Percentiles rank a stretch among this genome's conserved stretches.
phyloP scores from a whole-genome alignment of 2,888 invertebrate genomes.

The Synanthedon andrenaeformis region DNA sequence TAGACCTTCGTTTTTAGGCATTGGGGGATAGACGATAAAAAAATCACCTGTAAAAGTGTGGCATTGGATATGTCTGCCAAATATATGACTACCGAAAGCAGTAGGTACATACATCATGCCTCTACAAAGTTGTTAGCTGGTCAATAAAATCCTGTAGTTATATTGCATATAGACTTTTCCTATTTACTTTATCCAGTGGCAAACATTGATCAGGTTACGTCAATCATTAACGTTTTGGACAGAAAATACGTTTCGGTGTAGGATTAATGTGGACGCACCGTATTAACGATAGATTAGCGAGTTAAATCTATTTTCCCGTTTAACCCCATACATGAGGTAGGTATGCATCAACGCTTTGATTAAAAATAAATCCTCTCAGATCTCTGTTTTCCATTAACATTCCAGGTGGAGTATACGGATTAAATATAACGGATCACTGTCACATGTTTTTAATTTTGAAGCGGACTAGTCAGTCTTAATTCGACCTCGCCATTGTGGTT shows the following conservation, averaged over 20 bases:
- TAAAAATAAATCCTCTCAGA: slow-evolving; percentile 26
- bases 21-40: no score
- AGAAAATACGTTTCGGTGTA: not conserved
- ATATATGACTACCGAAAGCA: no score
- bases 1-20: no score
- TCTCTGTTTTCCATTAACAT: slow-evolving; percentile 28
- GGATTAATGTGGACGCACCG: not conserved
- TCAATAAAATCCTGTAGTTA: no score
- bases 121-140: no score
- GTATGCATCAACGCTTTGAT: slow-evolving; percentile 12
- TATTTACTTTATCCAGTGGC: no score
- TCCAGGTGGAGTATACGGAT: slow-evolving; percentile 19
- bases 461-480: slow-evolving; percentile 14
- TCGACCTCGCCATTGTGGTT: slow-evolving; percentile 4
- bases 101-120: no score
- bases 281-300: slow-evolving; percentile 1
- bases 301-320: slow-evolving; percentile 1
- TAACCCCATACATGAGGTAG: not conserved
- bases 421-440: slow-evolving; percentile 24
- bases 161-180: no score
- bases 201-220: not conserved
- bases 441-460: slow-evolving; percentile 20
- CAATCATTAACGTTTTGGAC: not conserved
- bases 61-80: no score
- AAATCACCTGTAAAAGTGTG: no score